Evolutionary conservation across 2,888 invertebrate genomes (phyloP), one percentile per base, ranked within the genome.

Genomic region (Chrysolina haemoptera): DNA sequence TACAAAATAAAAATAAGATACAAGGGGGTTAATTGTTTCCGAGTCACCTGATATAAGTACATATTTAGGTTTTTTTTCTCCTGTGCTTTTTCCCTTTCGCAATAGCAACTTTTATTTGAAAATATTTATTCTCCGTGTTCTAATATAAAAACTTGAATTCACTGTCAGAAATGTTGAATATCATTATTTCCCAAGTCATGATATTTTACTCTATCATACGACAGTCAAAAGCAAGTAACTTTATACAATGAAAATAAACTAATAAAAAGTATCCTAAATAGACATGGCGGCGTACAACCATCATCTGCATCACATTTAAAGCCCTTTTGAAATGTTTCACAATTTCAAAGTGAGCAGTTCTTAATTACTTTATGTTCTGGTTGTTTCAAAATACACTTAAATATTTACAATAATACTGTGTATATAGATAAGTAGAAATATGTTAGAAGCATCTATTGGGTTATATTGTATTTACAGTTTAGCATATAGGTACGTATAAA

Each of bases 191-290:
- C 16, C 9, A 65, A 18, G 48, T 22, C 14, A 27, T 16, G 22
- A 16, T n/a, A 62, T 14, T 43, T 43, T 43, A 84, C 84, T 84
- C 81, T 86, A 87, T 86, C 86, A 87, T n/a, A n/a, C 86, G 85
- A 87, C 87, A 87, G 81, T 86, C 85, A 87, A 84, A 87, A 87
- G 87, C 87, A 86, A 84, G 84, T 83, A 86, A 85, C 82, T 80
- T 84, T 83, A 82, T 82, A 79, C 82, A 82, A 85, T 86, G 85
- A 83, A 83, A 86, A 86, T 59, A 22, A 59, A 59, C 14, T 9
- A 59, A 59, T 59, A 86, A 86, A 85, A 86, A 86, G 83, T 84
- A 83, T 83, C 81, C 85, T 85, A 84, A 71, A 71, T 75, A 71
- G 82, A 85, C 83, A 84, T 82, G 79, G 81, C 79, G 79, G 81